phyloP scores from a whole-genome alignment of 2,113 vertebrate genomes.

The Phasianus colchicus region DNA sequence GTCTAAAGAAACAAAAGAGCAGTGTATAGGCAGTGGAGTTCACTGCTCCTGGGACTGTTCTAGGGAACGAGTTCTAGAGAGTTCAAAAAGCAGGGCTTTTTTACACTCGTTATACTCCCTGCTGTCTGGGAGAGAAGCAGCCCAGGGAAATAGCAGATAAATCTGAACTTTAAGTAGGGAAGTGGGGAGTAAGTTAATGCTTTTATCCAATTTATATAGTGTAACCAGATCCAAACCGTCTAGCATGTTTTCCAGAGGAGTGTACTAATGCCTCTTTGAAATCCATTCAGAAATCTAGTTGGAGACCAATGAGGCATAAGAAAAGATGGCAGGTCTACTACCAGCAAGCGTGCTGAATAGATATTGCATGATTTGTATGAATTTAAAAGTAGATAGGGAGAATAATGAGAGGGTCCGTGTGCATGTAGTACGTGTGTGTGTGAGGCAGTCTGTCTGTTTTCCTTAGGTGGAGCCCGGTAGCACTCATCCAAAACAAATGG shows the following conservation, averaged over 20 bases:
- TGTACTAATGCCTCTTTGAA: background rate
- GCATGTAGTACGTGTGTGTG: background rate
- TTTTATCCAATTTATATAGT: background rate
- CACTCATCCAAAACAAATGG: background rate
- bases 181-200: background rate
- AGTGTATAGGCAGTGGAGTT: background rate
- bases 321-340: background rate
- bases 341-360: background rate
- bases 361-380: background rate
- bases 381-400: background rate
- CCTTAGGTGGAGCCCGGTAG: background rate
- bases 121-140: background rate
- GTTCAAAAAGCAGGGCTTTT: background rate
- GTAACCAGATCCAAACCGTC: background rate
- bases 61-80: background rate
- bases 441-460: background rate
- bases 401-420: accelerated
- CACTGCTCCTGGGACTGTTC: background rate
- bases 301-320: background rate
- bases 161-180: background rate
- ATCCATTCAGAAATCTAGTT: background rate
- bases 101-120: background rate
- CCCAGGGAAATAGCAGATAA: background rate
- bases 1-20: background rate
- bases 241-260: background rate